Base-by-base conservation (phyloP, 2,113 vertebrate species). In the Pelodiscus sinensis region DNA sequence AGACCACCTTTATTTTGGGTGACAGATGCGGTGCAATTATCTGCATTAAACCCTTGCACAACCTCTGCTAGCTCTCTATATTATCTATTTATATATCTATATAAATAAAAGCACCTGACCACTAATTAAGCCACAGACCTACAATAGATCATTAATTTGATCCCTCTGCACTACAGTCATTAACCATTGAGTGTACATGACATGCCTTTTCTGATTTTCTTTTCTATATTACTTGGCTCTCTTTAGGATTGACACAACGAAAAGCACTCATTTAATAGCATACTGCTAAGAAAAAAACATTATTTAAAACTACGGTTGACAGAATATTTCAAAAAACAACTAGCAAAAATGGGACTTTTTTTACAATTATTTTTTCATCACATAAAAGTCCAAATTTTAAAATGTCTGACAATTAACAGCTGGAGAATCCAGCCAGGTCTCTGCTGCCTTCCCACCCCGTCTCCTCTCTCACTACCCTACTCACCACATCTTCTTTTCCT, bases 401-500 rank as follows among this genome's bases (percentile, higher is more conserved):
- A 22, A 6, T 21, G 0, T 29, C n/a, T 81, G 25, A 3, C 19
- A 19, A 55, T 22, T 81, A 65, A 85, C 27, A 79, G 65, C 4
- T 68, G 31, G 11, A 78, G 7, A 9, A 83, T 85, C 89, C 52
- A 80, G 31, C 19, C 52, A 35, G 19, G 35, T 80, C 35, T 84
- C 68, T 0, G 3, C 2, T 79, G 1, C 71, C 78, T 16, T 19
- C 14, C 21, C 9, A 3, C 22, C 19, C 82, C 16, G 13, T 15
- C 27, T 0, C 27, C 24, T 31, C 90, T 2, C 31, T 18, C 54
- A 56, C 54, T 60, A 89, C 14, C 10, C 15, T 68, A 1, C 51
- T 13, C 9, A 56, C 4, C 14, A 9, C 50, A 54, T n/a, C 3
- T 81, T 2, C 31, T 83, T 58, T 71, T 57, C 71, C 65, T 68